Conservation (phyloP, 2,888 invertebrate genomes). For the Agonopterix alstromeriana region DNA sequence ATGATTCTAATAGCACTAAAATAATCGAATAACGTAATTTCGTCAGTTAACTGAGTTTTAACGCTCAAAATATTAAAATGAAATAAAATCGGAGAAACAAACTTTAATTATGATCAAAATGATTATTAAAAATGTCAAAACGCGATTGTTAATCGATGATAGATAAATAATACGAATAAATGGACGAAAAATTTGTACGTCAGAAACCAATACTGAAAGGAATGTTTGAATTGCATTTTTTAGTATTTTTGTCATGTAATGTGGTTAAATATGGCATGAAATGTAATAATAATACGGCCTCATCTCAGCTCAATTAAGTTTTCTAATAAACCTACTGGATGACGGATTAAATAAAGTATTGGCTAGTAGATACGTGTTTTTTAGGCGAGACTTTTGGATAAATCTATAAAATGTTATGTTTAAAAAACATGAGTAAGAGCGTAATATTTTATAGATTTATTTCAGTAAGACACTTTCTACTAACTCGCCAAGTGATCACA, state of each 20-base stretch:
- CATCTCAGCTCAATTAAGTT: constrained; percentile 63
- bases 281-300: constrained; percentile 32
- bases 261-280: constrained; percentile 1
- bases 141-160: not conserved
- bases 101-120: not conserved
- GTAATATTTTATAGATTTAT: too few species aligned
- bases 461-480: not conserved
- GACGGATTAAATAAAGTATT: constrained; percentile 14
- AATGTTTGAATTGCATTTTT: constrained; percentile 43
- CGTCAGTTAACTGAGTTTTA: too few species aligned
- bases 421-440: too few species aligned
- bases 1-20: too few species aligned
- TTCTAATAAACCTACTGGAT: constrained; percentile 68
- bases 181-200: constrained; percentile 24
- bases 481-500: constrained; percentile 1
- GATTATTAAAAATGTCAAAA: not conserved
- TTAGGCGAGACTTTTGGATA: too few species aligned
- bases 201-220: constrained; percentile 53
- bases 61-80: too few species aligned
- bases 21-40: too few species aligned
- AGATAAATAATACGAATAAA: not conserved
- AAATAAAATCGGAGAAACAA: too few species aligned
- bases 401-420: too few species aligned
- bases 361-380: too few species aligned
- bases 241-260: constrained; percentile 5